Evolutionary conservation across 2,888 invertebrate species (phyloP).

Genomic region (Phortica magna): DNA sequence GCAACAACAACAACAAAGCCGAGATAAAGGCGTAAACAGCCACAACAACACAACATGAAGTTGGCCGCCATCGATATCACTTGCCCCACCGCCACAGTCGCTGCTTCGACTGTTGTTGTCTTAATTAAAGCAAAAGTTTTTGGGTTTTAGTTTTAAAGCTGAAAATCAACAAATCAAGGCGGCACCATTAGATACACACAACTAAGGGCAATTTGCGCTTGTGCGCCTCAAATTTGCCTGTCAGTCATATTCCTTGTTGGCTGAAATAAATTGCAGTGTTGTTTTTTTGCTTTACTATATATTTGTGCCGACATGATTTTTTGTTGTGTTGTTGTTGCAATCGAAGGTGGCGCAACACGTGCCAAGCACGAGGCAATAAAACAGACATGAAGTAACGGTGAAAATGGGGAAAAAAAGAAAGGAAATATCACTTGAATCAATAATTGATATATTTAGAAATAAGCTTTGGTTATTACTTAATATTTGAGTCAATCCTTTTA

Average conservation of each 20-base stretch:
- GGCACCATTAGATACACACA: not conserved
- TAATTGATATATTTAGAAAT: too few relatives aligned
- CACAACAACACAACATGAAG: not conserved
- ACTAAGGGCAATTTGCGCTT: not conserved
- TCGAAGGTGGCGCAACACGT: not conserved
- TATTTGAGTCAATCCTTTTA: not conserved
- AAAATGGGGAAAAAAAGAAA: too few relatives aligned
- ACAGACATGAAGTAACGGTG: too few relatives aligned
- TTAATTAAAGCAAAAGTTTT: slow-evolving; percentile 11
- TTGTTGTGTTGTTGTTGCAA: not conserved
- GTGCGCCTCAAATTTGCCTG: not conserved
- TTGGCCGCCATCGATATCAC: not conserved
- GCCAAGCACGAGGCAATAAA: not conserved
- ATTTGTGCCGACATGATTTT: not conserved
- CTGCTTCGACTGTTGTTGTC: slow-evolving; percentile 1
- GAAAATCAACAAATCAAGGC: not conserved
- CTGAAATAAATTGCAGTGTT: too few relatives aligned
- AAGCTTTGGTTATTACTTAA: too few relatives aligned
- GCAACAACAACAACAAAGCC: not conserved
- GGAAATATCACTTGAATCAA: too few relatives aligned
- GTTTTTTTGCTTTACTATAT: too few relatives aligned
- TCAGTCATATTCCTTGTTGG: not conserved
- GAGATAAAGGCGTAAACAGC: not conserved
- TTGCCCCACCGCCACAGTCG: not conserved
- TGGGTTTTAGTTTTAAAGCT: slow-evolving; percentile 12